phyloP scores from a whole-genome alignment of 2,888 invertebrate species.

The Rhingia rostrata region DNA sequence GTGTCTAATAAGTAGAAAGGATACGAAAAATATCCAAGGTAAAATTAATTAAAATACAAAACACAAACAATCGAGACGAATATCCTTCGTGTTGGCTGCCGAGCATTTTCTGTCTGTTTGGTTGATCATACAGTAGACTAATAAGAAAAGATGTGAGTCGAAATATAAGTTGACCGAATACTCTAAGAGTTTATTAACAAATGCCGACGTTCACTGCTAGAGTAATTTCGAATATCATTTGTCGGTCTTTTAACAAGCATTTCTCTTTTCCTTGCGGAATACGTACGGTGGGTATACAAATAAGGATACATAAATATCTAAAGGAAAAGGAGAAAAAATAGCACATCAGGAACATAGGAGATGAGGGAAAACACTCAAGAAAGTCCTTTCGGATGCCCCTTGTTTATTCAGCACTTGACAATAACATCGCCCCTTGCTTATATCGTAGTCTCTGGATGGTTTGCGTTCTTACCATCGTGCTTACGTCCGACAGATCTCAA shows the following conservation, averaged over 20 bases:
- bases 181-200: slow-evolving; percentile 49
- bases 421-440: neutral
- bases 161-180: slow-evolving; percentile 44
- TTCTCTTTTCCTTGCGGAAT: neutral
- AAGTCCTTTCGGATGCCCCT: slow-evolving; percentile 46
- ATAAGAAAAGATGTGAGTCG: neutral
- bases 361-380: slow-evolving; percentile 46
- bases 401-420: slow-evolving; percentile 64
- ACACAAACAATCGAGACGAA: neutral
- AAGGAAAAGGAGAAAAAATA: slow-evolving; percentile 8
- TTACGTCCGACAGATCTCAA: slow-evolving; percentile 17
- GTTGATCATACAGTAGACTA: slow-evolving; percentile 35
- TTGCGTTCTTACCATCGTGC: neutral
- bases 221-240: slow-evolving; percentile 7
- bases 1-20: neutral
- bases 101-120: no score
- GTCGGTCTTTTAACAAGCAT: slow-evolving; percentile 8
- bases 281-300: slow-evolving; percentile 14
- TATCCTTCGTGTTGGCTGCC: neutral
- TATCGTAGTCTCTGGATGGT: no score
- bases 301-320: slow-evolving; percentile 31
- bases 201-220: neutral
- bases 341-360: neutral
- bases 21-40: neutral
- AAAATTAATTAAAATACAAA: slow-evolving; percentile 15